Percentiles rank a stretch among this genome's conserved stretches.
phyloP scores from a whole-genome alignment of 2,113 vertebrate genomes.

The Lonchura striata region DNA sequence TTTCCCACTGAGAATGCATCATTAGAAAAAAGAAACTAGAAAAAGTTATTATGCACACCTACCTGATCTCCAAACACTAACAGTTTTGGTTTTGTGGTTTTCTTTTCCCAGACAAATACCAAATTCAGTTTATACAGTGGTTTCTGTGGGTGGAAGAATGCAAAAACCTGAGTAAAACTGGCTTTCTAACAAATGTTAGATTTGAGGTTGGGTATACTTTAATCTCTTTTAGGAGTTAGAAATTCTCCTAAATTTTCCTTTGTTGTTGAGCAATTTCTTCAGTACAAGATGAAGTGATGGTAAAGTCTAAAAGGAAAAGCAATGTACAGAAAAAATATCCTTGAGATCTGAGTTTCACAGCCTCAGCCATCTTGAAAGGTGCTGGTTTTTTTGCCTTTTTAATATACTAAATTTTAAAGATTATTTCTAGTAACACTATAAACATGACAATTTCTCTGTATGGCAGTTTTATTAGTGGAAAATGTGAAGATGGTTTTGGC shows the following conservation, averaged over 20 bases:
- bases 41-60: neutral
- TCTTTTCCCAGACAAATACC: neutral
- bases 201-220: neutral
- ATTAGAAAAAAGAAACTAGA: neutral
- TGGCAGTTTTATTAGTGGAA: neutral
- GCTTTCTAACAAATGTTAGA: neutral
- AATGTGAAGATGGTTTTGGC: neutral
- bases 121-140: conserved; percentile 26
- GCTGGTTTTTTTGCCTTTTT: neutral
- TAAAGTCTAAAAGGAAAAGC: neutral
- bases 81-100: neutral
- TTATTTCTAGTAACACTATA: neutral
- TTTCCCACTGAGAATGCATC: neutral
- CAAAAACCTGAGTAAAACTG: neutral
- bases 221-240: neutral
- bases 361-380: neutral
- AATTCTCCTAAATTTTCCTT: conserved; percentile 1
- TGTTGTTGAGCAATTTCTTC: neutral
- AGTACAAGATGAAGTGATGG: neutral
- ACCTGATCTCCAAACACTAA: neutral
- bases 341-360: neutral
- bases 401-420: neutral
- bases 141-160: conserved; percentile 8
- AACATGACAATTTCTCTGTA: neutral
- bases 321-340: neutral